Evolutionary conservation across 2,797 vertebrate genomes (phyloP).

Genomic region (Danionella dracula): DNA sequence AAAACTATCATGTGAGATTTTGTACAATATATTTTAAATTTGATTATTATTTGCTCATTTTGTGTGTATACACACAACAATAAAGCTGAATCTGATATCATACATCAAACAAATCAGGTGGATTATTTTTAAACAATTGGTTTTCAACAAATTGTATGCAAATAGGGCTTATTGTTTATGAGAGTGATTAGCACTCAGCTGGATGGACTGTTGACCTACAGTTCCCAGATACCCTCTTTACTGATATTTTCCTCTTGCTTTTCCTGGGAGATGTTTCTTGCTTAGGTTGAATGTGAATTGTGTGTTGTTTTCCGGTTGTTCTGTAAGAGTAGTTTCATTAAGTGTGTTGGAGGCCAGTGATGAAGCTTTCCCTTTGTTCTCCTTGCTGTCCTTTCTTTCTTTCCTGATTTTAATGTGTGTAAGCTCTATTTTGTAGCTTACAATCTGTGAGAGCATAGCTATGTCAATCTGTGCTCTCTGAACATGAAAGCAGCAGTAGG

Average conservation of each 20-base stretch:
- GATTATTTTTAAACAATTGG: too few species aligned
- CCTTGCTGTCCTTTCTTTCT: conserved; percentile 7
- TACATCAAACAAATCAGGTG: too few species aligned
- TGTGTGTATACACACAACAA: too few species aligned
- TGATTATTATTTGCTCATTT: too few species aligned
- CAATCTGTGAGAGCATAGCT: conserved; percentile 27
- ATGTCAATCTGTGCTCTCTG: conserved; percentile 42
- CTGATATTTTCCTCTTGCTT: not conserved
- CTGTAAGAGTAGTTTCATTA: conserved; percentile 1
- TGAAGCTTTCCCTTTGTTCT: conserved; percentile 7
- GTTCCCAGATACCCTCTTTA: not conserved
- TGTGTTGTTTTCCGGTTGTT: conserved; percentile 12
- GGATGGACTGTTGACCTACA: conserved; percentile 1
- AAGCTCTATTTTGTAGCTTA: not conserved
- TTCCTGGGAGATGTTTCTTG: not conserved
- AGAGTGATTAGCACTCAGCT: conserved; percentile 23
- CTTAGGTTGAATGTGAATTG: not conserved
- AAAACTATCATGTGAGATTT: too few species aligned
- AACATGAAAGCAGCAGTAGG: conserved; percentile 71
- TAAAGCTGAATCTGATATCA: too few species aligned
- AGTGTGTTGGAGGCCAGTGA: conserved; percentile 12
- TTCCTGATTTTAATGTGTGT: conserved; percentile 2
- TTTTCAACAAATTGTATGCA: too few species aligned
- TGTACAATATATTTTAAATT: too few species aligned
- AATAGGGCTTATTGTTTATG: too few species aligned